phyloP scores from a whole-genome alignment of 2,797 vertebrate species.

The Eutrigla gurnardus region DNA sequence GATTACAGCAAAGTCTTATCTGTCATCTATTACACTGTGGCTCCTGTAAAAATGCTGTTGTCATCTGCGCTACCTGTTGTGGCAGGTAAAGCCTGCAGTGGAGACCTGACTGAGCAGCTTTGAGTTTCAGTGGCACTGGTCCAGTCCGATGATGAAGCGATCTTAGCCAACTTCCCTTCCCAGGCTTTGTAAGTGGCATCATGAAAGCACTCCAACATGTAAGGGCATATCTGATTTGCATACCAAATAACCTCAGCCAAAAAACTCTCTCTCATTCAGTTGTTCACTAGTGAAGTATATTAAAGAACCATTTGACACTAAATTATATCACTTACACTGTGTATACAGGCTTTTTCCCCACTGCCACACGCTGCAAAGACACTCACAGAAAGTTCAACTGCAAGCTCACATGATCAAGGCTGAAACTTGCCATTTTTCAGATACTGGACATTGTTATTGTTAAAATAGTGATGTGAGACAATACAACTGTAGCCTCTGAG shows the following conservation, averaged over 20 bases:
- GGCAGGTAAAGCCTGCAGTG: constrained; percentile 13
- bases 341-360: not conserved
- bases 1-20: constrained; percentile 56
- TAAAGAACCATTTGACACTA: constrained; percentile 49
- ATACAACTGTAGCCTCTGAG: not conserved
- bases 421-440: too few relatives aligned
- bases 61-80: constrained; percentile 46
- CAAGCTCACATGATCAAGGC: not conserved
- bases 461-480: constrained; percentile 6
- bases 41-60: constrained; percentile 39
- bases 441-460: too few relatives aligned
- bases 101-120: constrained; percentile 33
- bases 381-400: constrained; percentile 12
- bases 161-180: constrained; percentile 37
- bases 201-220: constrained; percentile 62
- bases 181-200: constrained; percentile 42
- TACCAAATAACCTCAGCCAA: constrained; percentile 56
- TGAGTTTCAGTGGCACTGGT: constrained; percentile 32
- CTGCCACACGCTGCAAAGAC: constrained; percentile 23
- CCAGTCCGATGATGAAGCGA: constrained; percentile 37
- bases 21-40: constrained; percentile 49
- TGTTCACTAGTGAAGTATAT: constrained; percentile 35
- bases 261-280: constrained; percentile 27
- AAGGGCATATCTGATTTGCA: constrained; percentile 60
- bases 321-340: constrained; percentile 27